Evolutionary conservation across 2,797 vertebrate genomes (phyloP).

Genomic region (Atherinosoma microstoma): DNA sequence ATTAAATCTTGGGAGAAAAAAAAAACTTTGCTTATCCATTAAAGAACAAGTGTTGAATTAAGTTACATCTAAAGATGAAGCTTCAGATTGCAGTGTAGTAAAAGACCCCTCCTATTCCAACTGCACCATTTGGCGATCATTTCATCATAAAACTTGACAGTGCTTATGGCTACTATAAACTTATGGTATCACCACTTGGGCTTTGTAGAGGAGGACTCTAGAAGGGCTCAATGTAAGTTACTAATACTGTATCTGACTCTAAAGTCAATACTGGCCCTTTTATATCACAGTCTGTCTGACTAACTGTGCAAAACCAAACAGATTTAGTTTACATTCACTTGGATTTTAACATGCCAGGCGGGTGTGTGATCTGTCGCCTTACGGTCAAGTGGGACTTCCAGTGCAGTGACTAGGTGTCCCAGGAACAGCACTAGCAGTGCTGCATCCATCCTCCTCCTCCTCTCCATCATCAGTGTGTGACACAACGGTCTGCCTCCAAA

Average conservation of each 20-base stretch:
- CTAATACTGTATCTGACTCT: background rate
- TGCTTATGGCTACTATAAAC: background rate
- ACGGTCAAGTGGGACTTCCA: constrained; percentile 98
- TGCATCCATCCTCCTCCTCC: constrained; percentile 74
- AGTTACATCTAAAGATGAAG: too few species aligned
- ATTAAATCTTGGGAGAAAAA: too few species aligned
- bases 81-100: background rate
- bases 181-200: background rate
- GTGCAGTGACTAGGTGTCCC: constrained; percentile 84
- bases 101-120: too few species aligned
- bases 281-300: background rate
- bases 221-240: background rate
- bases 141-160: too few species aligned
- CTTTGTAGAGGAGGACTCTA: background rate
- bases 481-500: constrained; percentile 71
- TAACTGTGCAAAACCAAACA: background rate
- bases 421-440: constrained; percentile 85
- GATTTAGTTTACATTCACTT: background rate
- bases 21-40: too few species aligned
- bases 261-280: background rate
- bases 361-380: constrained; percentile 75
- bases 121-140: too few species aligned
- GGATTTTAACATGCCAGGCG: background rate
- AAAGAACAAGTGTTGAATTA: too few species aligned
- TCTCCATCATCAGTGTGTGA: constrained; percentile 84